Evolutionary conservation across 2,888 invertebrate species (phyloP), one percentile per base, ranked within the genome.

Genomic region (Heteromurus nitidus): DNA sequence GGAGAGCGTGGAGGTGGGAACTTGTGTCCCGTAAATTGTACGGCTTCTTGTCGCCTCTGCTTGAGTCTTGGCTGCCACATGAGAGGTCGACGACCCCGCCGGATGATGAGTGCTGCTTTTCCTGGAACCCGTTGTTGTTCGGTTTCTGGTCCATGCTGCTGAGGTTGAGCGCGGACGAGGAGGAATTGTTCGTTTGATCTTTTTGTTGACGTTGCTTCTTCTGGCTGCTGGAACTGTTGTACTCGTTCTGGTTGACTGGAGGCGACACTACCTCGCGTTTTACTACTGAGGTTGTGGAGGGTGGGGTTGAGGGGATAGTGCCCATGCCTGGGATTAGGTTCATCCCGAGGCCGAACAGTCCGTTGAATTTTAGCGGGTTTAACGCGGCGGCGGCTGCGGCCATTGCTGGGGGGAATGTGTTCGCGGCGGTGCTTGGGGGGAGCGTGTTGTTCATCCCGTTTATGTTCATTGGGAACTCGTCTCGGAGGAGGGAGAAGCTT

Each of bases 331-430:
- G 87, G 89, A 90, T 85, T 90, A 91, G 88, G 91, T 91, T 84
- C 86, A 86, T 89, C 88, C 88, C 88, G 89, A 87, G 88, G 88
- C 76, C 88, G 80, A 84, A 42, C 20, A 84, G n/a, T 44, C 81
- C 36, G 68, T 87, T 73, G 70, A 84, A 80, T n/a, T 82, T 50
- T 70, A 84, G 64, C 72, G 88, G 74, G 89, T 88, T 72, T 89
- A 89, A 64, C 89, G 89, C 60, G 89, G 89, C 84, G 89, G 88
- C 82, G 89, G 91, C 87, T 90, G 89, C 86, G 92, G 92, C 30
- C 77, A 82, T 44, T 58, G 84, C 65, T 85, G 80, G 53, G 81
- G 84, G 65, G 85, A 76, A 60, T 83, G 67, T 47, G 74, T 47
- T 30, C 22, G 1, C 1, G 42, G 42, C 18, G 3, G 24, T 11